Base-by-base conservation (phyloP, 2,888 invertebrate genomes). In the Volucella bombylans region DNA sequence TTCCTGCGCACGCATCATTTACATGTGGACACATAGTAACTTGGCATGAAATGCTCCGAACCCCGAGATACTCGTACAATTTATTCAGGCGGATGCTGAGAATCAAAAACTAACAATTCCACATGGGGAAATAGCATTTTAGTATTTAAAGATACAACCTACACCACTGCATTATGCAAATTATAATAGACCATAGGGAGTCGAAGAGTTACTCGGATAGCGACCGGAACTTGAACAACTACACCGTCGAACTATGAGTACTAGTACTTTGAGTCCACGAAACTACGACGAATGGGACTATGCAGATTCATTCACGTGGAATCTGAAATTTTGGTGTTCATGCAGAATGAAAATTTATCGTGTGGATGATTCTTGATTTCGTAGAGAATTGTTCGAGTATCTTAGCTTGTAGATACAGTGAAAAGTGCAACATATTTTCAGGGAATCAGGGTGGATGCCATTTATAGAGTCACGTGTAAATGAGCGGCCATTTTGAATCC, bases 1-100 rank as follows among this genome's bases (percentile, higher is more conserved):
- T 86, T 81, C 82, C 86, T 87, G 87, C 87, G 87, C 87, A 87
- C 87, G 87, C 86, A 87, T 47, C 43, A 41, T 43, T 73, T 43
- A 43, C 38, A 43, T 50, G 6, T 6, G 31, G 31, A 31, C 31
- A 31, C 31, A 31, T 31, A 31, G 31, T 31, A 31, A 31, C 31
- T 6, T 31, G 31, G 31, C 6, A 8, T 41, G 49, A 62, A 41
- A 59, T 45, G 49, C 38, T 62, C 67, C 14, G 38, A 14, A 49
- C 38, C 4, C 31, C 6, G 10, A 68, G 68, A 52, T 23, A 23
- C 18, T 2, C 1, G 18, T 47, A 10, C 31, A 55, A 69, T 79
- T 50, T 55, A 57, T 72, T 79, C 65, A 72, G 72, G 67, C 85
- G 85, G 72, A 79, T 62, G 79, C 50, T 49, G 52, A 49, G 49